These are phyloP conservation scores for Ictidomys tridecemlineatus DNA, from an alignment of 2,113 vertebrate species.

Conservation along the genomic window DNA sequence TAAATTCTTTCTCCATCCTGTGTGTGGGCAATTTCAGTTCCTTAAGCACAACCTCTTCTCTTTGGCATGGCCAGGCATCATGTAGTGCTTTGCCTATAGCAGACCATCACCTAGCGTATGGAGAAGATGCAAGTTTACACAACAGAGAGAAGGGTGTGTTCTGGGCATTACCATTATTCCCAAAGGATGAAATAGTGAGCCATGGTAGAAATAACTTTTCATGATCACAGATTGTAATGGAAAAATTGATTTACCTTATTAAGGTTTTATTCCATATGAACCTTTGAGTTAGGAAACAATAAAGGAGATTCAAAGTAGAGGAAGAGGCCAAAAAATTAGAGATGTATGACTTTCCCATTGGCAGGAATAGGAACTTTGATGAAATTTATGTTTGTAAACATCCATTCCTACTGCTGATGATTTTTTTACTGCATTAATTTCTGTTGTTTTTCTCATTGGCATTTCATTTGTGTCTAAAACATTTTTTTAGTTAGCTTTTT, in stretches of 20 bases:
- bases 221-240: background rate
- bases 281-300: slow-evolving; percentile 28
- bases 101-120: background rate
- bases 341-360: background rate
- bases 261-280: slow-evolving; percentile 23
- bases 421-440: slow-evolving; percentile 43
- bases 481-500: background rate
- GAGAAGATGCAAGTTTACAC: background rate
- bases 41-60: background rate
- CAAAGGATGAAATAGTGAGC: background rate
- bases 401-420: background rate
- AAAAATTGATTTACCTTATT: slow-evolving; percentile 10
- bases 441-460: slow-evolving; percentile 40
- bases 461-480: slow-evolving; percentile 30
- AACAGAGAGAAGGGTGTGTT: background rate
- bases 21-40: background rate
- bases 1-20: background rate
- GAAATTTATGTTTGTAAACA: slow-evolving; percentile 56
- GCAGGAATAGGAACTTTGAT: background rate
- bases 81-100: background rate
- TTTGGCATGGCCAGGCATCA: background rate
- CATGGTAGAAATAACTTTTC: background rate
- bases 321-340: background rate
- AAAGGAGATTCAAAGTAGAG: background rate
- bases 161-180: background rate